Evolutionary conservation across 2,113 vertebrate genomes (phyloP).

Genomic region (Lamprotornis superbus): DNA sequence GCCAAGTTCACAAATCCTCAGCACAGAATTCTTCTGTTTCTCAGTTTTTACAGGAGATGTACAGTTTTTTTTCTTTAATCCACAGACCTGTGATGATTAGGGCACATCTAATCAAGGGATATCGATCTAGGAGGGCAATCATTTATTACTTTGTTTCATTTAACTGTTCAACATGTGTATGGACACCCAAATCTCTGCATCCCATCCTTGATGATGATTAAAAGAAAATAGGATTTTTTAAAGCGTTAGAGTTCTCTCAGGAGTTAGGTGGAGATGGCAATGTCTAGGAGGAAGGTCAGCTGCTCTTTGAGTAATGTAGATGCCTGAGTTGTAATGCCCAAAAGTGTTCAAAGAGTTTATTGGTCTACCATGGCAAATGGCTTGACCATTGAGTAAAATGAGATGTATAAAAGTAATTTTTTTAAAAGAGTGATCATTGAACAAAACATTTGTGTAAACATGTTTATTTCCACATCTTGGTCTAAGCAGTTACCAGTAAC

Average conservation of each 20-base stretch:
- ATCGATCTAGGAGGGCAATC: accelerated
- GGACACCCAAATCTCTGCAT: not conserved
- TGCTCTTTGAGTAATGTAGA: not conserved
- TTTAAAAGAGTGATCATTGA: not conserved
- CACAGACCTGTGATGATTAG: not conserved
- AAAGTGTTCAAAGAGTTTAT: not conserved
- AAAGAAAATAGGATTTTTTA: not conserved
- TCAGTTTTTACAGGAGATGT: not conserved
- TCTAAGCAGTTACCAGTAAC: not conserved
- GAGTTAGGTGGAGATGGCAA: not conserved
- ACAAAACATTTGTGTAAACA: not conserved
- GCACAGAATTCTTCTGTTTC: not conserved
- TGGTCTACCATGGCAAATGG: not conserved
- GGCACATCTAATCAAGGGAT: not conserved
- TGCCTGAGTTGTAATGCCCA: not conserved
- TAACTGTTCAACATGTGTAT: not conserved
- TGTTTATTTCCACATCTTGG: not conserved
- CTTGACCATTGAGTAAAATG: not conserved
- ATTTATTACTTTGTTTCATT: not conserved
- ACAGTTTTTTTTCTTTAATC: not conserved
- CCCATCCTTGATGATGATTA: not conserved
- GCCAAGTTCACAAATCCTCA: not conserved
- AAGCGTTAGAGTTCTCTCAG: not conserved
- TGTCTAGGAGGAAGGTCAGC: not conserved
- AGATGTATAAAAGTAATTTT: not conserved